Evolutionary conservation across 2,888 invertebrate genomes (phyloP).

Genomic region (Cantharis lateralis): DNA sequence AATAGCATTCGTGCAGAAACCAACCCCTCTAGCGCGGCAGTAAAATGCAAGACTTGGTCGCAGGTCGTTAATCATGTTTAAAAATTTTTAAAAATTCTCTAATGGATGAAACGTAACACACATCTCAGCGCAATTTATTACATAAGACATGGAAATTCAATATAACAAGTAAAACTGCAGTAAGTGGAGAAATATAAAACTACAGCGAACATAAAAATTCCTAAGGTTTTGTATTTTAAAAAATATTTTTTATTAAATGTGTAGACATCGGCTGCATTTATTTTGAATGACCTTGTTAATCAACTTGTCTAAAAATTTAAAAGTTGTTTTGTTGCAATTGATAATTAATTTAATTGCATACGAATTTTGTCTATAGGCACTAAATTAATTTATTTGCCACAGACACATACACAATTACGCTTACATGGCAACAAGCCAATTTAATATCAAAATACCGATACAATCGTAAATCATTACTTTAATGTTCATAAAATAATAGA

Average conservation of each 20-base stretch:
- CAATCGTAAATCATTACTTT: constrained; percentile 16
- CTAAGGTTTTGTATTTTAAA: neutral
- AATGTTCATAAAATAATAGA: constrained; percentile 6
- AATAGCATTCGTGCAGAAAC: neutral
- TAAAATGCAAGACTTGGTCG: neutral
- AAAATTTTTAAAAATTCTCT: neutral
- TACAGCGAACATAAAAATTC: neutral
- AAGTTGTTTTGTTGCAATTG: neutral
- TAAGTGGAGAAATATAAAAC: neutral
- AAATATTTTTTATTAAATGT: neutral
- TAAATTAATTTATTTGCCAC: constrained; percentile 24
- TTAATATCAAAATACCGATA: constrained; percentile 27
- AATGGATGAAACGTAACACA: neutral
- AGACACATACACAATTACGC: neutral
- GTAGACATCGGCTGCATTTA: neutral
- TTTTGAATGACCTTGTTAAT: neutral
- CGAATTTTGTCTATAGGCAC: constrained; percentile 13
- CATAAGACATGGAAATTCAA: neutral
- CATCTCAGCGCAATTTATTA: neutral
- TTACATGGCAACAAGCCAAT: constrained; percentile 26
- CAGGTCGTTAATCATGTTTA: neutral
- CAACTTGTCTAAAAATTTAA: neutral
- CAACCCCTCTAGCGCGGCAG: neutral
- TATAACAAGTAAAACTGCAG: neutral
- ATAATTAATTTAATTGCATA: neutral